These are phyloP conservation scores for Hydrocynus forskahlii DNA, from an alignment of 2,797 vertebrate species.

Conservation along the genomic window DNA sequence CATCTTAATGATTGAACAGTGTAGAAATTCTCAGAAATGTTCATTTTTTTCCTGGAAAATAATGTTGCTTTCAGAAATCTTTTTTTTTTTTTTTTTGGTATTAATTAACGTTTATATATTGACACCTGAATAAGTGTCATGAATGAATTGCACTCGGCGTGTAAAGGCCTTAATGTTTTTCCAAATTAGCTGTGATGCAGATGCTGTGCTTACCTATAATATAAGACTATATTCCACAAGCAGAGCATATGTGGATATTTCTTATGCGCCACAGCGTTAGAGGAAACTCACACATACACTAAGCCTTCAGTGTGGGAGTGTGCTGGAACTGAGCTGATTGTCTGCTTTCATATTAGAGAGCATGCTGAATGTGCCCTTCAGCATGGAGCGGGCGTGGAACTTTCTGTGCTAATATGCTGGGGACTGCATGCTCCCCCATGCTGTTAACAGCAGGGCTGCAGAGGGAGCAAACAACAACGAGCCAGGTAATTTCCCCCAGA, in stretches of 20 bases:
- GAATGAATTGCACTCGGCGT: no score
- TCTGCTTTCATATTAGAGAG: constrained; percentile 18
- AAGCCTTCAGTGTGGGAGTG: constrained; percentile 18
- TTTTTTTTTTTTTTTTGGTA: no score
- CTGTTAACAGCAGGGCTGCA: constrained; percentile 69
- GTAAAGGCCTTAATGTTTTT: no score
- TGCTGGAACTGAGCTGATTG: constrained; percentile 33
- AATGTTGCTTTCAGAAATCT: no score
- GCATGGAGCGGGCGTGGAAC: constrained; percentile 48
- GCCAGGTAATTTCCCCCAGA: constrained; percentile 70
- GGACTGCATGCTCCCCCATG: constrained; percentile 56
- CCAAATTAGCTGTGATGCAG: not conserved
- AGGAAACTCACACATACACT: not conserved
- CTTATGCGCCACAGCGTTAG: not conserved
- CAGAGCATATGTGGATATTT: not conserved
- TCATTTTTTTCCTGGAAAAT: no score
- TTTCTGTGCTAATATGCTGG: constrained; percentile 58
- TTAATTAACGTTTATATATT: no score
- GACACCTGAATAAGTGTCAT: no score
- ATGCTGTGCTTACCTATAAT: not conserved
- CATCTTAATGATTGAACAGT: no score
- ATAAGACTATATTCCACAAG: not conserved
- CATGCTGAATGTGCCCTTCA: constrained; percentile 43
- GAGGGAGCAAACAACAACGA: constrained; percentile 69
- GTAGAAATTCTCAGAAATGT: no score